Evolutionary conservation across 2,113 vertebrate genomes (phyloP), one percentile per base, ranked within the genome.

Genomic region (Pontoporia blainvillei): DNA sequence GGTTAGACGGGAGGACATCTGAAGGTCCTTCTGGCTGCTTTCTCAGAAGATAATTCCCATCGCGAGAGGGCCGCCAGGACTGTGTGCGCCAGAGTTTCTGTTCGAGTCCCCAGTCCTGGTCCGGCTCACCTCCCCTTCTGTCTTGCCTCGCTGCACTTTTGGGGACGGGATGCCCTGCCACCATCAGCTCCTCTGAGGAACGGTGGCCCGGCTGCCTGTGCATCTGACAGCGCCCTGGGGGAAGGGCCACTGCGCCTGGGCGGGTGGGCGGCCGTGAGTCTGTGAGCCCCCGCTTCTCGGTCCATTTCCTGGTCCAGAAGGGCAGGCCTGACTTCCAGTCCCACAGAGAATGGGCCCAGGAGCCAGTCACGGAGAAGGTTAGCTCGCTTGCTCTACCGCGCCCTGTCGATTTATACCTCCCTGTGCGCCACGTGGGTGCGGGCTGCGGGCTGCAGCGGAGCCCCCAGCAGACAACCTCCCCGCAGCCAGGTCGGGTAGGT

Each of bases 401-500:
- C 98, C 98, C 85, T 92, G n/a, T 96, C 96, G 96, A 97, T 98
- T 98, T 98, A 96, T 96, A 95, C 87, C 21, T 64, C 88, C 79
- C 81, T 3, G 11, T 27, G 25, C 76, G 0, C 0, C 18, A 94
- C 7, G 8, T 1, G 61, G 71, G 23, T 3, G 59, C 39, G 36
- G 69, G 86, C 83, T 83, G 83, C 54, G 84, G 75, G 86, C 67
- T 97, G 90, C 44, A 41, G 6, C 6, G 13, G 83, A 39, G 52
- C 41, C 64, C 49, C 18, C 6, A 17, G n/a, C 62, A 73, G 31
- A 29, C 15, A 46, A 49, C 34, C 21, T 23, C 54, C 21, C 21
- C 39, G 34, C 46, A 44, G 14, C 14, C n/a, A 64, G 0, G 6
- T 59, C 1, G 78, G 67, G 83, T 20, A 12, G 44, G 27, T 29